phyloP scores from a whole-genome alignment of 2,113 vertebrate genomes.

The Periophthalmus modestus region DNA sequence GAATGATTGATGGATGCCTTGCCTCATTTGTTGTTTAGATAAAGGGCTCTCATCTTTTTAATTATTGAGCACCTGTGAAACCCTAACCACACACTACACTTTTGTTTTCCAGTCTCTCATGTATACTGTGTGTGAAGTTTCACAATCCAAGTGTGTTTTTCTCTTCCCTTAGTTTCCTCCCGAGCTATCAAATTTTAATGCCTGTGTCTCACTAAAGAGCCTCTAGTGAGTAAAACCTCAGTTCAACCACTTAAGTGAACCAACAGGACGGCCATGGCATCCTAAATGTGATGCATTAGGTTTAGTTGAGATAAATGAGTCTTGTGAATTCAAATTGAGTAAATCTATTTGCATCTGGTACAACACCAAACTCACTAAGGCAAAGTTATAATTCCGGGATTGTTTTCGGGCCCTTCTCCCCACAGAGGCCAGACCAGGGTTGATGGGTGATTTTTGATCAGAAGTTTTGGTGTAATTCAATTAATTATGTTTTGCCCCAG shows the following conservation, averaged over 20 bases:
- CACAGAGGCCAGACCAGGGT: constrained; percentile 27
- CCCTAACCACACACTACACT: constrained; percentile 38
- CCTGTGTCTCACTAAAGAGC: constrained; percentile 54
- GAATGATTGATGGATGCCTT: constrained; percentile 59
- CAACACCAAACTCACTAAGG: constrained; percentile 32
- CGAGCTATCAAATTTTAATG: constrained; percentile 62
- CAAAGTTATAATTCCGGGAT: constrained; percentile 43
- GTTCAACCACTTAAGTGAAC: constrained; percentile 58
- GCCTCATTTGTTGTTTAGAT: constrained; percentile 48
- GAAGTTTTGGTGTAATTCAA: constrained; percentile 52
- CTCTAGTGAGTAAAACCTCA: constrained; percentile 45
- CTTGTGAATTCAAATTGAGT: constrained; percentile 36
- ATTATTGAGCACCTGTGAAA: constrained; percentile 59
- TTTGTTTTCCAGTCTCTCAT: constrained; percentile 10
- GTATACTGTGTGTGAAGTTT: neutral
- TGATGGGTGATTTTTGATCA: constrained; percentile 51
- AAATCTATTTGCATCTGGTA: constrained; percentile 24
- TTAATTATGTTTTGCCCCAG: constrained; percentile 63
- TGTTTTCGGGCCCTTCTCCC: constrained; percentile 38
- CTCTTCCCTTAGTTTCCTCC: constrained; percentile 29
- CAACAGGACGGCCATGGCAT: constrained; percentile 42
- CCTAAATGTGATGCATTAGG: constrained; percentile 46
- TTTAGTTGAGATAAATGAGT: constrained; percentile 44
- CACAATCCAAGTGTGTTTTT: constrained; percentile 12
- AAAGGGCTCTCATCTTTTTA: constrained; percentile 54